phyloP scores from a whole-genome alignment of 2,797 vertebrate genomes.

The Avahi laniger region DNA sequence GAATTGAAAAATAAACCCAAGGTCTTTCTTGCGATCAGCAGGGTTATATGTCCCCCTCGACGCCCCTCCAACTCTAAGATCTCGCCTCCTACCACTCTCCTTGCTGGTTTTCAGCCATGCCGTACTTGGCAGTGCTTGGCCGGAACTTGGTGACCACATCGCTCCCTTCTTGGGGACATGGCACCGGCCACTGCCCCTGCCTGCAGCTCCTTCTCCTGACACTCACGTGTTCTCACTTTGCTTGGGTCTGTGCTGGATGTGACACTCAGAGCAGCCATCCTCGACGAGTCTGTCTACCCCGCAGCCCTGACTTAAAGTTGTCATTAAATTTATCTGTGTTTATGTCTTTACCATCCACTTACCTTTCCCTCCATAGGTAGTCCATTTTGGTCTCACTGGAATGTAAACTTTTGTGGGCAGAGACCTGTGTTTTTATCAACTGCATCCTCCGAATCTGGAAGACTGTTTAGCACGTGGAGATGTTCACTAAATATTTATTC shows the following conservation, averaged over 20 bases:
- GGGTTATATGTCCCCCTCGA: accelerated
- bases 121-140: background rate
- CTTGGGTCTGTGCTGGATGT: background rate
- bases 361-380: background rate
- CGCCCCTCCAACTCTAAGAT: background rate
- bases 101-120: background rate
- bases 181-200: background rate
- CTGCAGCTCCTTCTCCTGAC: background rate
- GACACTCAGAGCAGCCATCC: background rate
- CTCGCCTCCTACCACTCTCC: background rate
- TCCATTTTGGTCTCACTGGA: background rate
- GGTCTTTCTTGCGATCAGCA: background rate
- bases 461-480: background rate
- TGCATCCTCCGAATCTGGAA: background rate
- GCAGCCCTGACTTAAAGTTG: background rate
- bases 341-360: background rate
- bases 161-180: background rate
- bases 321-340: background rate
- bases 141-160: background rate
- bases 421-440: background rate
- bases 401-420: background rate
- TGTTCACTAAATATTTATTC: background rate
- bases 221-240: background rate
- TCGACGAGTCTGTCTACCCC: background rate
- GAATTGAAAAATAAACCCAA: background rate